Base-by-base conservation (phyloP, 2,797 vertebrate species). In the Pogoniulus pusillus region DNA sequence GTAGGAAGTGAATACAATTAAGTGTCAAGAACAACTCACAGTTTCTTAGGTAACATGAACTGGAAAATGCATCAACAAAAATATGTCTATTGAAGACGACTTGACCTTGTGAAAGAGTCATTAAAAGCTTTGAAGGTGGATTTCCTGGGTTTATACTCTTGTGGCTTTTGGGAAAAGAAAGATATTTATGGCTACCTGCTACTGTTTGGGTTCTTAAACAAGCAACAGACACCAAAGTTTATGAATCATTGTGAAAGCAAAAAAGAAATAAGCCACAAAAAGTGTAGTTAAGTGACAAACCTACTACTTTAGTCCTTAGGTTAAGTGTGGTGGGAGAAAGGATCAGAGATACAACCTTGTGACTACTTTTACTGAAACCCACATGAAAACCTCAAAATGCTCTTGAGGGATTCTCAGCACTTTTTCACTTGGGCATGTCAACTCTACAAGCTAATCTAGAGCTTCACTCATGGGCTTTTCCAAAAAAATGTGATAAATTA, bases 281-380 rank as follows among this genome's bases (percentile, higher is more conserved):
- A 34, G 6, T 47, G 9, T 54, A 70, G 26, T 37, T 58, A 81
- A 69, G 29, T 65, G 58, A 32, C 41, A 54, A 85, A 95, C 76
- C 41, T 72, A 84, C 45, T 8, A 47, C 72, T 82, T 66, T 70
- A 64, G 51, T 82, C 29, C 26, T 79, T 75, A 63, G 27, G 17
- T 79, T 79, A 89, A 78, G 34, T 81, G 90, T 90, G 64, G 16
- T 81, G 89, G 82, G 78, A 87, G 62, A 94, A 91, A 93, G 74
- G 93, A 94, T 95, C 82, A 77, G 19, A 95, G 76, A 66, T 55
- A 83, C 4, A 30, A 85, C 93, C 89, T 96, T 96, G 92, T 84
- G 88, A 90, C 76, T 96, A 79, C 94, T 96, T 96, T 96, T 90
- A 80, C 69, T 85, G 54, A 89, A 96, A 93, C 43, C 63, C 77